Evolutionary conservation across 2,113 vertebrate species (phyloP), one percentile per base, ranked within the genome.

Genomic region (Heliornis fulica): DNA sequence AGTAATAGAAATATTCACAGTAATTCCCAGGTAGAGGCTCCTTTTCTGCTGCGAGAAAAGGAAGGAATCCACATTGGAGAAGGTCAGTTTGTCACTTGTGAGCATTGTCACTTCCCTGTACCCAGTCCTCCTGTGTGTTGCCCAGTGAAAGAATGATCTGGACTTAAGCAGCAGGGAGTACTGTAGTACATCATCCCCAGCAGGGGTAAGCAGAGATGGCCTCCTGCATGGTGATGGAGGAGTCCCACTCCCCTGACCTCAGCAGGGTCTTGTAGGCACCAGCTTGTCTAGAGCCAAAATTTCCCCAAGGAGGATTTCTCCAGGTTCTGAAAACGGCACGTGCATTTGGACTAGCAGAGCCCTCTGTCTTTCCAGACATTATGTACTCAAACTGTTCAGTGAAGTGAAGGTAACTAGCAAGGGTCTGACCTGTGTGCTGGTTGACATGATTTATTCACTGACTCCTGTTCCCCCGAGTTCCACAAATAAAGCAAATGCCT

Each of bases 141-240:
- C 75, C 3, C 80, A 64, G 9, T 6, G 32, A 64, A 57, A 34
- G 61, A 45, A 26, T 53, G 65, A 57, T n/a, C 46, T 61, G 76
- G 63, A 29, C 40, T 28, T 46, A 15, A 26, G 25, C 75, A 46
- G 74, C 66, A 41, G 23, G 31, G 22, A 29, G 46, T 38, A 23
- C 31, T 3, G 2, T 15, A 5, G 11, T 7, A 9, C 0, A 2
- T 18, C 19, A 5, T 29, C 74, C 5, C 17, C 7, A 4, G 0
- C n/a, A 6, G 28, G 14, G 19, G 9, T 2, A 10, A 31, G 13
- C 5, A 45, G 54, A n/a, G n/a, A n/a, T n/a, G n/a, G n/a, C n/a
- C n/a, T n/a, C n/a, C n/a, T n/a, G n/a, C n/a, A n/a, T n/a, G n/a
- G n/a, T n/a, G n/a, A n/a, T n/a, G n/a, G n/a, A n/a, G n/a, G n/a